Evolutionary conservation across 2,113 vertebrate genomes (phyloP).

Genomic region (Nycticorax nycticorax): DNA sequence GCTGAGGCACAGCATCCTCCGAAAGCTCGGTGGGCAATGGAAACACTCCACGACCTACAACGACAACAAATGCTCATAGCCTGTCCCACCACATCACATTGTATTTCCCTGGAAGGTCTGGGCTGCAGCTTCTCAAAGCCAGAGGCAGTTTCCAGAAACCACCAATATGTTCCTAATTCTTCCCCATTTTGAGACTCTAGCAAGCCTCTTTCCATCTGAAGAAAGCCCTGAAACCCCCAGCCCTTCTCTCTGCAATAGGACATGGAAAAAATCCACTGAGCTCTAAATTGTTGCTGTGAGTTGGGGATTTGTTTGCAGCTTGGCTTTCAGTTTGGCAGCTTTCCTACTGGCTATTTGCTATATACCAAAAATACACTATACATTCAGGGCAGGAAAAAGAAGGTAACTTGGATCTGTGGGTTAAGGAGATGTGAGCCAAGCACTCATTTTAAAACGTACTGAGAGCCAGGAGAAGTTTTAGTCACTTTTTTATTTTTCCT

Average conservation of each 20-base stretch:
- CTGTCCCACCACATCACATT: neutral
- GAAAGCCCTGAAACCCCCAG: neutral
- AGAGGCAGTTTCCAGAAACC: neutral
- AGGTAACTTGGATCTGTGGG: neutral
- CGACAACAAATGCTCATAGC: neutral
- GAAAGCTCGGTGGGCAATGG: neutral
- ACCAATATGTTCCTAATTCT: neutral
- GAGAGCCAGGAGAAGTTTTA: neutral
- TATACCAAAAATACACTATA: neutral
- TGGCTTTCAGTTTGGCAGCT: neutral
- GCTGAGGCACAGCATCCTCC: neutral
- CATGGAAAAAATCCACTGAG: neutral
- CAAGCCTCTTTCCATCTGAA: neutral
- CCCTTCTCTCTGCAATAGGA: neutral
- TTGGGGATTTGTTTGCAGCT: neutral
- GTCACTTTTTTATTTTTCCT: neutral
- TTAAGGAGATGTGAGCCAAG: neutral
- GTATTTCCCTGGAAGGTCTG: neutral
- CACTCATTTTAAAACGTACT: neutral
- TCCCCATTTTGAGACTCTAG: neutral
- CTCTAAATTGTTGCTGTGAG: neutral
- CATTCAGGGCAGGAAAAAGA: neutral
- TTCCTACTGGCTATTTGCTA: neutral
- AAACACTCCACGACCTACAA: slow-evolving; percentile 11
- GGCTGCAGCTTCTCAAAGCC: neutral